Evolutionary conservation across 2,797 vertebrate species (phyloP), one percentile per base, ranked within the genome.

Genomic region (Gorsachius magnificus): DNA sequence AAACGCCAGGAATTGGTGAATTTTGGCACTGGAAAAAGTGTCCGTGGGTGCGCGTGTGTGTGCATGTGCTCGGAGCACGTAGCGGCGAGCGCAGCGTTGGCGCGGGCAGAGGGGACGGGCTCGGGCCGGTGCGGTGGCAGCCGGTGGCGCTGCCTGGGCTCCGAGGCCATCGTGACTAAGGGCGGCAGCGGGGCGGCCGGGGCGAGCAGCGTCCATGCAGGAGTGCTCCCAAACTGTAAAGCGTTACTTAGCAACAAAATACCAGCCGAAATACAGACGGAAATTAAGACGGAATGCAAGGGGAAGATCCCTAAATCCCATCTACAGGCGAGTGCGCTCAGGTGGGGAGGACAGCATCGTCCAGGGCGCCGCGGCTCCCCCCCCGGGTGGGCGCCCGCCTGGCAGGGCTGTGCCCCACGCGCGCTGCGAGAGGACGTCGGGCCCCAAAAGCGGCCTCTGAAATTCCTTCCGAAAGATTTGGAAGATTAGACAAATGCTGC

Each of bases 401-500:
- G 83, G 65, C 94, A 87, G 87, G 65, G 84, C 89, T 21, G 61
- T 71, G 72, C 87, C 92, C 92, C 1, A 1, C 2, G 11, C 2
- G 2, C 5, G 11, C 76, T 3, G 5, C 0, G 2, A 63, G 64
- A 36, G 90, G 22, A 50, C 19, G 1, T 5, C 16, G 3, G 46
- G 82, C 95, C 97, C 95, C 89, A 1, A 70, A 53, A 77, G 68
- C 1, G 92, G 96, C 97, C 91, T 72, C 93, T 2, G 11, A 80
- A 95, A 96, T 95, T 95, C 94, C 90, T 97, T 81, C 43, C 2
- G 29, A 60, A 94, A 93, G 95, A 91, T 91, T 77, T 18, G 95
- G 93, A 46, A 95, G 95, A 93, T 95, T 77, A 95, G 87, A 85
- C 68, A 33, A 96, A 95, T 20, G 95, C 84, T 92, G 95, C 94